These are phyloP conservation scores for Lophura nycthemera DNA, from an alignment of 2,113 vertebrate genomes.

Conservation along the genomic window DNA sequence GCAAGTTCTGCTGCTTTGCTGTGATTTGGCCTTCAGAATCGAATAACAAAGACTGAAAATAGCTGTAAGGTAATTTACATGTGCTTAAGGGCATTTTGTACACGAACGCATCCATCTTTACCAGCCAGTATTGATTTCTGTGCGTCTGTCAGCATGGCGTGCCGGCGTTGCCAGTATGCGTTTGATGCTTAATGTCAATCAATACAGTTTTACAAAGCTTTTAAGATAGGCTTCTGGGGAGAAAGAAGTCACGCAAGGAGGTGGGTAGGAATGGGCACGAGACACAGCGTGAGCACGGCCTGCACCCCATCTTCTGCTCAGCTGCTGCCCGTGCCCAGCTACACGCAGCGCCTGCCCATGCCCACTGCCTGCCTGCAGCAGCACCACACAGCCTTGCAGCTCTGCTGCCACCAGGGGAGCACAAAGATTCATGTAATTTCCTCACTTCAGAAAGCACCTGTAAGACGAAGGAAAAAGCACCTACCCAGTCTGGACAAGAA, in stretches of 20 bases:
- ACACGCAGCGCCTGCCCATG: too few relatives aligned
- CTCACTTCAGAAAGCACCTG: fast-evolving
- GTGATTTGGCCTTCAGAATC: neutral
- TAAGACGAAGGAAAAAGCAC: neutral
- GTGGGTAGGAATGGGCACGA: neutral
- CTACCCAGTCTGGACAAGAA: neutral
- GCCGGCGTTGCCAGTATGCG: fast-evolving
- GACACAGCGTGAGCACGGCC: too few relatives aligned
- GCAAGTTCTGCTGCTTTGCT: neutral
- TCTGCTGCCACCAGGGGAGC: neutral
- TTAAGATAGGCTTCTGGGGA: neutral
- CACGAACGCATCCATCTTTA: neutral
- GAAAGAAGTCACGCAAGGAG: neutral
- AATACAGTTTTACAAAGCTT: neutral
- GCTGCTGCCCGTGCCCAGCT: neutral
- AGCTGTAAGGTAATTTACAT: neutral
- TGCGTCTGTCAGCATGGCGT: fast-evolving
- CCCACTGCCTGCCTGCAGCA: neutral
- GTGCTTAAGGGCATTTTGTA: neutral
- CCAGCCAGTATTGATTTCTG: neutral
- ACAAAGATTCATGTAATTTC: neutral
- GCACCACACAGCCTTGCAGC: neutral
- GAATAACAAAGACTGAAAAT: neutral
- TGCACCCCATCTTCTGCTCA: neutral
- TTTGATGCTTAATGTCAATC: neutral